These are phyloP conservation scores for Tridacna crocea DNA, from an alignment of 2,888 invertebrate species.

Conservation along the genomic window DNA sequence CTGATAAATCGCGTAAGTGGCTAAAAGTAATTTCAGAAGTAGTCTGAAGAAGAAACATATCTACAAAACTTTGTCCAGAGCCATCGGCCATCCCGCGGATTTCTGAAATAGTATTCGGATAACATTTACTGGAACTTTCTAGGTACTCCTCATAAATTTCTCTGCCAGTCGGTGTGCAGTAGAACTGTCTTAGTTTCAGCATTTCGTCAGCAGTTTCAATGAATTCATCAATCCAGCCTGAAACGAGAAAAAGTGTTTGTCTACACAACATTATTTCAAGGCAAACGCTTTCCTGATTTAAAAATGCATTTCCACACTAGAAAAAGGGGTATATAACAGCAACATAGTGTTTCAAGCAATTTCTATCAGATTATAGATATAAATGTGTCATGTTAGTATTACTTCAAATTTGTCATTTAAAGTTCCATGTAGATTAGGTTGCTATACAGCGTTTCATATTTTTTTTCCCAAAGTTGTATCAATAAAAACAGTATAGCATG, in stretches of 20 bases:
- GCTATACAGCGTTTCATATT: too few species aligned
- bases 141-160: constrained; percentile 55
- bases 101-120: constrained; percentile 67
- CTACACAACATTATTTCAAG: background rate
- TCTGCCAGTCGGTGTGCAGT: constrained; percentile 46
- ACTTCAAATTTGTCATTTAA: background rate
- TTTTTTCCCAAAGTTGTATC: too few species aligned
- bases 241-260: background rate
- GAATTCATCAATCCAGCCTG: constrained; percentile 36
- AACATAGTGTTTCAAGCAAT: background rate
- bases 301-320: background rate
- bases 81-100: constrained; percentile 70
- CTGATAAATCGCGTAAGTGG: background rate
- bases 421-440: background rate
- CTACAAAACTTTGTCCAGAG: constrained; percentile 60
- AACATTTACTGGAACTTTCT: constrained; percentile 47
- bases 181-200: constrained; percentile 39
- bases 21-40: constrained; percentile 59
- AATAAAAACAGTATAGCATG: too few species aligned
- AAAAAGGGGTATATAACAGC: background rate
- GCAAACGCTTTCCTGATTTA: background rate
- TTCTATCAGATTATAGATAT: background rate
- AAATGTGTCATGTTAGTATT: background rate
- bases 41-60: constrained; percentile 62
- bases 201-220: constrained; percentile 30